These are phyloP conservation scores for Metallyticus violacea DNA, from an alignment of 2,888 invertebrate genomes.

Conservation along the genomic window DNA sequence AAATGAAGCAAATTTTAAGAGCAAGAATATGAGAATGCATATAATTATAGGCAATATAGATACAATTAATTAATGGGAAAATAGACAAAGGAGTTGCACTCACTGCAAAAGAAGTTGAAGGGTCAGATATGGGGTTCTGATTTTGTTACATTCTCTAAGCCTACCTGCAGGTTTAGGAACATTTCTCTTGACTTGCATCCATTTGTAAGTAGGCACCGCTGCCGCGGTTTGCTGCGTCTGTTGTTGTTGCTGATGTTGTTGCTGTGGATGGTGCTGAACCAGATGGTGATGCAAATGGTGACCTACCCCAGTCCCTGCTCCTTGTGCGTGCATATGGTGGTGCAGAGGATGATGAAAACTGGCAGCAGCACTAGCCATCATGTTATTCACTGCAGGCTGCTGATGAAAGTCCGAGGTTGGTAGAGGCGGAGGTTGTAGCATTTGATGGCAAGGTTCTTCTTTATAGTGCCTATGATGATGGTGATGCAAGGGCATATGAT, in stretches of 20 bases:
- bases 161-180: conserved; percentile 90
- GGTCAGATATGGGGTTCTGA: neutral
- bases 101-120: no score
- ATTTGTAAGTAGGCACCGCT: conserved; percentile 90
- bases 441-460: conserved; percentile 8
- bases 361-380: neutral
- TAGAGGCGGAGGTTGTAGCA: neutral
- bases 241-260: conserved; percentile 34
- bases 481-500: conserved; percentile 39
- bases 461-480: conserved; percentile 37
- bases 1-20: no score
- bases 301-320: conserved; percentile 32
- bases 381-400: neutral
- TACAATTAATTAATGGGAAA: no score
- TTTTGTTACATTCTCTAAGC: conserved; percentile 38
- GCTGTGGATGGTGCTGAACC: conserved; percentile 39
- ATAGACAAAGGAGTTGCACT: no score
- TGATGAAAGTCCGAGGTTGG: conserved; percentile 38
- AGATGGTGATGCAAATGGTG: conserved; percentile 45
- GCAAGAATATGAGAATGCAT: no score
- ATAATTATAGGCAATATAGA: no score
- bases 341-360: conserved; percentile 42
- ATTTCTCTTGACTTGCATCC: conserved; percentile 99
- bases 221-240: conserved; percentile 44
- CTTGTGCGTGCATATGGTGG: conserved; percentile 35